Evolutionary conservation across 2,888 invertebrate species (phyloP), one percentile per base, ranked within the genome.

Genomic region (Listrodromus nycthemerus): DNA sequence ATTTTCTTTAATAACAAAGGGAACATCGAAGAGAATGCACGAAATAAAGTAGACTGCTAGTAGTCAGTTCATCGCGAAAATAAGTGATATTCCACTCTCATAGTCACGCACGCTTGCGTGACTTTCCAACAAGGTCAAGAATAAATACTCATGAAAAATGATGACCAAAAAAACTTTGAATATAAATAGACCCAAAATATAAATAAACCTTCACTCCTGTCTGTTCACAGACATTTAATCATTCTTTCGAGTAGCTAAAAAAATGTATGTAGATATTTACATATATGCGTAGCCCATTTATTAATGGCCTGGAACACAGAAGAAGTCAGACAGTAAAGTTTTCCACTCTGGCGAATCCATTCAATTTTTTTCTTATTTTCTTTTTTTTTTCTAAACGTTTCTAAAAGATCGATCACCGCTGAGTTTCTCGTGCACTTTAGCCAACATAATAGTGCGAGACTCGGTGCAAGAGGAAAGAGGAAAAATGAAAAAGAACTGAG

Each of bases 321-420:
- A 48, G 75, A 63, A 67, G 37, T 74, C 74, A 27, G 19, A 24
- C 19, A 55, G 30, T 19, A 69, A 52, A 69, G 58, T 24, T 80
- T 67, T 66, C 67, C 48, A 45, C 55, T 61, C 48, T 61, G 24
- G 67, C 37, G 37, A 75, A 70, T 19, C 63, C 80, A 71, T 65
- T 61, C 52, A 37, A 77, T 61, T 61, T 45, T 45, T 45, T 45
- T 5, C 1, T 37, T 5, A 7, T 37, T 7, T 7, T 5, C 4
- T 16, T 16, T 45, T 10, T 45, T 45, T 16, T 73, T 74, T 82
- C 73, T 69, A 78, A 61, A 66, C 37, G 52, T 61, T 61, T 16
- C 69, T 48, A 45, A 63, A 41, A 82, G 69, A 82, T 82, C 78
- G 78, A 82, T 82, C 74, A 74, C 69, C 69, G 13, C 19, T 33